Percentiles rank a stretch among this genome's conserved stretches.
Conservation (phyloP, 2,113 vertebrate genomes). For the Gobius niger region DNA sequence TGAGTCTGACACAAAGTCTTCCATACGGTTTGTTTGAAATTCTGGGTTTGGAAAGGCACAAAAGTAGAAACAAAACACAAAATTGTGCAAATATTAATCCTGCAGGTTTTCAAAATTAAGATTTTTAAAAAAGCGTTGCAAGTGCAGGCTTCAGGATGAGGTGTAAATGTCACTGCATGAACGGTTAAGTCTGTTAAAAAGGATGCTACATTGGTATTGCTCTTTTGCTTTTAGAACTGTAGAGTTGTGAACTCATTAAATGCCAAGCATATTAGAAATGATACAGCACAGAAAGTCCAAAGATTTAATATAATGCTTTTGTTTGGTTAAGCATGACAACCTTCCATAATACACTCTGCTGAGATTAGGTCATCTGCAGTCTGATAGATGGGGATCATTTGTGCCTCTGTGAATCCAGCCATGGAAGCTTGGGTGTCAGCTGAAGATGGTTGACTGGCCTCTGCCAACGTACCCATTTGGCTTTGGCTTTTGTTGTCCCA, state of each 20-base stretch:
- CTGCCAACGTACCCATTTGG: constrained; percentile 65
- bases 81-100: no score
- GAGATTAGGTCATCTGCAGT: not conserved
- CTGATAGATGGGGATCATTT: constrained; percentile 11
- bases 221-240: not conserved
- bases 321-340: not conserved
- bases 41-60: constrained; percentile 48
- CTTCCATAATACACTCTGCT: not conserved
- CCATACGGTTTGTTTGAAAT: not conserved
- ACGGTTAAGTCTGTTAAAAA: not conserved
- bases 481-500: constrained; percentile 76
- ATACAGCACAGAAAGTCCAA: not conserved
- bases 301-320: not conserved
- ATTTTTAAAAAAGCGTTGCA: not conserved
- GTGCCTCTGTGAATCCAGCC: constrained; percentile 35
- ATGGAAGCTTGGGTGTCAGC: constrained; percentile 32
- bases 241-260: not conserved
- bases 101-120: not conserved
- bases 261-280: not conserved
- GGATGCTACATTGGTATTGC: not conserved
- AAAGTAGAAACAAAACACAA: constrained; percentile 19
- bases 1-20: constrained; percentile 24
- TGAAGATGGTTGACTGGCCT: constrained; percentile 42
- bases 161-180: not conserved
- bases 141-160: not conserved